phyloP scores from a whole-genome alignment of 2,888 invertebrate genomes.

The Tolmerus cingulatus region DNA sequence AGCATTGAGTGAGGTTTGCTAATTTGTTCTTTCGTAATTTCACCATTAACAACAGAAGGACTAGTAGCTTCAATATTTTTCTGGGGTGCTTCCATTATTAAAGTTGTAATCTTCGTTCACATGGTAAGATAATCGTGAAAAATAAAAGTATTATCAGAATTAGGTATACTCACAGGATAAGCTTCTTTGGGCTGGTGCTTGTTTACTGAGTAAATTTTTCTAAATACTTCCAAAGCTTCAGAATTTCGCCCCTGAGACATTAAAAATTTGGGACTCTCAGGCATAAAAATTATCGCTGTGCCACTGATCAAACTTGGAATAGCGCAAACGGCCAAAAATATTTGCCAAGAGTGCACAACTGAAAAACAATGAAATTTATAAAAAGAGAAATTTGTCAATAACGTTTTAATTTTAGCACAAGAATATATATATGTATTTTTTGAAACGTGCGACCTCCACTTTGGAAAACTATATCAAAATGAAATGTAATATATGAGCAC shows the following conservation, averaged over 20 bases:
- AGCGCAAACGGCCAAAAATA: slow-evolving; percentile 66
- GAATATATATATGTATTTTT: too few relatives aligned
- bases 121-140: not conserved
- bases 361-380: not conserved
- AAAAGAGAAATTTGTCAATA: not conserved
- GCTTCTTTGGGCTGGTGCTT: slow-evolving; percentile 69
- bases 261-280: slow-evolving; percentile 59
- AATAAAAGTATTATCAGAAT: not conserved
- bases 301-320: slow-evolving; percentile 72
- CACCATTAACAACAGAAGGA: not conserved
- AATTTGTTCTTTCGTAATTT: slow-evolving; percentile 23
- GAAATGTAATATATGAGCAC: too few relatives aligned
- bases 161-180: slow-evolving; percentile 69
- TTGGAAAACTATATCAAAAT: too few relatives aligned
- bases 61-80: not conserved
- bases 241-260: slow-evolving; percentile 58
- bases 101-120: slow-evolving; percentile 26
- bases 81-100: slow-evolving; percentile 41
- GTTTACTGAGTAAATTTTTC: slow-evolving; percentile 72
- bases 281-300: slow-evolving; percentile 68
- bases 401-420: not conserved
- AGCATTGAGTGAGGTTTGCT: not conserved
- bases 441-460: too few relatives aligned
- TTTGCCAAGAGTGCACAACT: slow-evolving; percentile 65
- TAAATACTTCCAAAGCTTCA: slow-evolving; percentile 56